Evolutionary conservation across 2,113 vertebrate species (phyloP).

Genomic region (Atlantisia rogersi): DNA sequence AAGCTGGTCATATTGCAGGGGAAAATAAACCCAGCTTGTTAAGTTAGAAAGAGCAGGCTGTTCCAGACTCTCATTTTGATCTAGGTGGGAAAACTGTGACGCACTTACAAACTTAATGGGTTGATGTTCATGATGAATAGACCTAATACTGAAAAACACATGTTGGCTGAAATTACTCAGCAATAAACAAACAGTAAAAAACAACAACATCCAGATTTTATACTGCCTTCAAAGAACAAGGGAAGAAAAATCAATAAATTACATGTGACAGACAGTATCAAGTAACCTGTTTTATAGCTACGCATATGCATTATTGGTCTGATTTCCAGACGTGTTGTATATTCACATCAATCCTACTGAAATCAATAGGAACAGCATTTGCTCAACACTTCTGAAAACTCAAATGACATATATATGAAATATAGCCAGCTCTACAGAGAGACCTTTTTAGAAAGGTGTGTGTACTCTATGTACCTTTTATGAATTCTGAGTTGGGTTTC

Average conservation of each 20-base stretch:
- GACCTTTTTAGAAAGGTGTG: background rate
- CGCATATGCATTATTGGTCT: background rate
- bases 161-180: conserved; percentile 53
- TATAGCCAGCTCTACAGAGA: background rate
- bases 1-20: conserved; percentile 7
- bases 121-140: conserved; percentile 44
- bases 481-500: background rate
- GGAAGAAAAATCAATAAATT: conserved; percentile 41
- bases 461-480: background rate
- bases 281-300: conserved; percentile 30
- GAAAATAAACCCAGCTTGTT: conserved; percentile 26
- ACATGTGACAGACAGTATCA: conserved; percentile 28
- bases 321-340: background rate
- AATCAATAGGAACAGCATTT: background rate
- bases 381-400: background rate
- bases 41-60: background rate
- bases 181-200: conserved; percentile 66
- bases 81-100: conserved; percentile 59
- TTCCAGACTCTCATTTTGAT: conserved; percentile 62
- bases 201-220: conserved; percentile 50
- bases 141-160: conserved; percentile 49
- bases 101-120: background rate
- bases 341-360: background rate
- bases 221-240: conserved; percentile 41
- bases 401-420: background rate